Percentiles rank a stretch among this genome's conserved stretches.
Evolutionary conservation across 2,113 vertebrate genomes (phyloP).

Genomic region (Erinaceus europaeus): DNA sequence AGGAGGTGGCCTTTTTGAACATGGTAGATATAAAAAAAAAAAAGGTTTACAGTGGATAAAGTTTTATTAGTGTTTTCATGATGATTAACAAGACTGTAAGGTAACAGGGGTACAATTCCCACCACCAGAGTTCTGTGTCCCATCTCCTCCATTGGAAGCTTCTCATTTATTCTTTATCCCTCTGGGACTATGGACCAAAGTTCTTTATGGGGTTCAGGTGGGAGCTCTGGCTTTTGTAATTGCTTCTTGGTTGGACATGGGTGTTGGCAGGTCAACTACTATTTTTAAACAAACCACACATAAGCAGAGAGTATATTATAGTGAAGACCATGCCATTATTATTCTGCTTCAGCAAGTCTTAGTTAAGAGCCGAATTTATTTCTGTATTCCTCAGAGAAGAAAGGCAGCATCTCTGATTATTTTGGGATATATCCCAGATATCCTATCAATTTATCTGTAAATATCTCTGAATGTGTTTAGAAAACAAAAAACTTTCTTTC

Average conservation of each 20-base stretch:
- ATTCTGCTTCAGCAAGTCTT: background rate
- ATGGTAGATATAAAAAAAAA: background rate
- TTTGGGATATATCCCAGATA: constrained; percentile 11
- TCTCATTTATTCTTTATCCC: no score
- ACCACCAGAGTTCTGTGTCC: no score
- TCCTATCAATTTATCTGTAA: constrained; percentile 1
- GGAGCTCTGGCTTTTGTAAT: no score
- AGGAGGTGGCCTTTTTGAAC: background rate
- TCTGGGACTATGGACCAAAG: no score
- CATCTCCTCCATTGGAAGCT: no score
- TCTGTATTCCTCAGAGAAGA: background rate
- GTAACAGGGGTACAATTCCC: no score
- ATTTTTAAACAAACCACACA: background rate
- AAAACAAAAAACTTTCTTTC: background rate
- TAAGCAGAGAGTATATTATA: background rate
- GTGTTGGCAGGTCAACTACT: no score
- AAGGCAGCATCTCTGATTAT: background rate
- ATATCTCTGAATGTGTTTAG: background rate
- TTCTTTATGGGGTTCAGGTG: no score
- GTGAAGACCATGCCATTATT: background rate
- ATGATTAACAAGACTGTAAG: no score
- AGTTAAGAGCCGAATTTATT: background rate
- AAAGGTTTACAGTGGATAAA: background rate
- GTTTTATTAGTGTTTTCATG: no score
- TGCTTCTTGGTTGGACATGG: no score